Base-by-base conservation (phyloP, 2,888 invertebrate species). In the Ceramica pisi region DNA sequence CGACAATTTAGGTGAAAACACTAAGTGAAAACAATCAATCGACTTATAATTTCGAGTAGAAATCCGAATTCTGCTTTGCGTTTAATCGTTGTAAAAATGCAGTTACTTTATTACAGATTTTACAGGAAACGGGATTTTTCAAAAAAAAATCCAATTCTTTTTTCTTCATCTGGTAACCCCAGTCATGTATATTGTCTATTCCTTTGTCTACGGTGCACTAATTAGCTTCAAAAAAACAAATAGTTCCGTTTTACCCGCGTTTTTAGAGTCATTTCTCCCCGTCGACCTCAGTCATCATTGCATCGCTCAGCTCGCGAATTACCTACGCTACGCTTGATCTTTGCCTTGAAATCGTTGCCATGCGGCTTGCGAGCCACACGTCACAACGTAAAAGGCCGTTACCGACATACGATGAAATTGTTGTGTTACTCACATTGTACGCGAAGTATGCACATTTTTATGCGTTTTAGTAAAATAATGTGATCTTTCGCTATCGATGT, bases 301-400 rank as follows among this genome's bases (percentile, higher is more conserved):
- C 61, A 71, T 19, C 46, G 21, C 21, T 68, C 73, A 60, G 59
- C 44, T 38, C 21, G 19, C 65, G 21, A 61, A 46, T 60, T 57
- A 57, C 57, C 57, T 21, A 57, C 53, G 23, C 21, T 21, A 55
- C 53, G 23, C 19, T 63, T 77, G 56, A 63, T 69, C 55, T 61
- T 79, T 21, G 51, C 82, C 85, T 82, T 84, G 85, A 82, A 61
- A 46, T 19, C 46, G 85, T 82, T 75, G 53, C 79, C 26, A 84
- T 70, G 81, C 56, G 26, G 21, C 12, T 14, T 5, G 41, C 41
- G 4, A 6, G 46, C 46, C 35, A 56, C 50, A 38, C 68, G 44
- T 65, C 65, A 60, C 59, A 46, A 66, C 48, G 38, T 48, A 72
- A 71, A 81, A 71, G 41, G 68, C 57, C 77, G 69, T 70, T 67